Evolutionary conservation across 2,888 invertebrate species (phyloP), one percentile per base, ranked within the genome.

Genomic region (Erebia epiphron): DNA sequence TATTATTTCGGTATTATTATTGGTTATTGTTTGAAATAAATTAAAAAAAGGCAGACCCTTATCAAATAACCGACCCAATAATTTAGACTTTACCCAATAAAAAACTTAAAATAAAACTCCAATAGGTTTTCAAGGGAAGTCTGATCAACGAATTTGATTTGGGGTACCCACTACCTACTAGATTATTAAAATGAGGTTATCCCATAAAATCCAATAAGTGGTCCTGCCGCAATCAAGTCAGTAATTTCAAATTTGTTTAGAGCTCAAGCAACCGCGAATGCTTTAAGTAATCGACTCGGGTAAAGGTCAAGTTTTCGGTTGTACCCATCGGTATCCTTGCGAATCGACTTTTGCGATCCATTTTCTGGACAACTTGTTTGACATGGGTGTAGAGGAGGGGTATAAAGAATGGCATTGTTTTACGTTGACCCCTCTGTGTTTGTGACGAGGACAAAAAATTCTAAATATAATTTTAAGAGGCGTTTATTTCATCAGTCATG

Each of bases 251-350:
- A 35, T 35, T 35, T 35, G 35, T 67, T 71, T 67, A 63, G 57
- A 57, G 60, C 50, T 67, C 63, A 63, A 56, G 50, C 61, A 13
- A 67, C 70, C 62, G 63, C 54, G 26, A 50, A 26, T 49, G 26
- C 67, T 67, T 58, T 67, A 54, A 61, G 56, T 66, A 67, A 71
- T 71, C 67, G 62, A 57, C 18, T 71, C 18, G 35, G 41, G 50
- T 49, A 56, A 67, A 67, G 67, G 70, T 43, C 46, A 65, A 18
- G 56, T 14, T 56, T 26, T 14, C 43, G 54, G 43, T 10, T 41
- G 54, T 9, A 50, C 63, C 63, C 50, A 50, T 64, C 50, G 11
- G 46, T 26, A 13, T 13, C 50, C 49, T 52, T 10, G 9, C 46
- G 2, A 10, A 64, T 64, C n/a, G 52, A 52, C 52, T 64, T 52